Base-by-base conservation (phyloP, 2,888 invertebrate species). In the Pocota personata region DNA sequence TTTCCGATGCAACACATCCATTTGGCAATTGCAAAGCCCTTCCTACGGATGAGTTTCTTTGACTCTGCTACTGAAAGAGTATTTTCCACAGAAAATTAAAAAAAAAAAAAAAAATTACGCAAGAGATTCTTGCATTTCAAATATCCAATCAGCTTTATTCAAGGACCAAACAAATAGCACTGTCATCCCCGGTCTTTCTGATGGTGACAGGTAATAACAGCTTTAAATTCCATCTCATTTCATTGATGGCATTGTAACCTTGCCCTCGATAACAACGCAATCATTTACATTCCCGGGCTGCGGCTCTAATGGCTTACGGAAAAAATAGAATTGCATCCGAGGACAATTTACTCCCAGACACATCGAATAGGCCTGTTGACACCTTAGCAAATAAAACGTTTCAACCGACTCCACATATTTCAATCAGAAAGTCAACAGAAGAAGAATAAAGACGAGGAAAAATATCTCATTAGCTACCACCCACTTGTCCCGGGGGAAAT, bases 401-500 rank as follows among this genome's bases (percentile, higher is more conserved):
- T 57, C 66, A 16, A 32, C 58, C 24, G 66, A 52, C 52, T 52
- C 40, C 46, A 66, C 58, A 69, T 58, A 64, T 60, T 37, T 71
- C 60, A 55, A 43, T 62, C 67, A n/a, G 12, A 67, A 55, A 46
- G 43, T 48, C 64, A 72, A 71, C 16, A 27, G 21, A 37, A 69
- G 30, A 58, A 32, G 58, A 10, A 50, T 37, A 50, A 72, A 40
- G 21, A 73, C n/a, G n/a, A n/a, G 24, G 37, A 64, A 57, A 69
- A 55, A 62, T 72, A 66, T 58, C 66, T 73, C 69, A 69, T 72
- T 82, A 80, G 72, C 86, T 58, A 67, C 60, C 67, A 71, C 72
- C 64, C 76, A 86, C 86, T 80, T 79, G 80, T 83, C 67, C 50
- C 55, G 66, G 71, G 72, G 82, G 72, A 86, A 77, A 86, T 77